Evolutionary conservation across 2,113 vertebrate species (phyloP).

Genomic region (Irena cyanogastra): DNA sequence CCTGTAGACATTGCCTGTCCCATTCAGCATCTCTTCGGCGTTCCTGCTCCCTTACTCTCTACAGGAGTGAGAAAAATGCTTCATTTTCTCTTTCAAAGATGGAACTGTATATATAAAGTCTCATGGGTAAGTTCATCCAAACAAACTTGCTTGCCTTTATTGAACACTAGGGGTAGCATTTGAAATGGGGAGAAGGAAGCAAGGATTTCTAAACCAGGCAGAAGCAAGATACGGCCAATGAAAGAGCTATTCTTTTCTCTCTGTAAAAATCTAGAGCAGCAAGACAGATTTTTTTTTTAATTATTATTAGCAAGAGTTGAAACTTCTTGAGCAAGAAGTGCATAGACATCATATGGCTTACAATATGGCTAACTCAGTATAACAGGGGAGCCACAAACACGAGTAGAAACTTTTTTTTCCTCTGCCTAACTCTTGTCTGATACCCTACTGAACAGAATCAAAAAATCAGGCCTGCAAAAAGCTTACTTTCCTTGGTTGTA

Average conservation of each 20-base stretch:
- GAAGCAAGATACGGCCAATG: not conserved
- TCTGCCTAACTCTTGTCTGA: not conserved
- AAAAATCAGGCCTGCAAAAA: not conserved
- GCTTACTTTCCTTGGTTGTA: not conserved
- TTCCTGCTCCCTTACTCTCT: conserved; percentile 74
- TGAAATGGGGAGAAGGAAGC: not conserved
- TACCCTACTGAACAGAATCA: not conserved
- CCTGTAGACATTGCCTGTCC: conserved; percentile 50
- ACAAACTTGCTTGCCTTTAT: not conserved
- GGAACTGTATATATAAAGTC: not conserved
- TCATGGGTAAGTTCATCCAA: not conserved
- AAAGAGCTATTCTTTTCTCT: not conserved
- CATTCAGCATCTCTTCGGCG: conserved; percentile 58
- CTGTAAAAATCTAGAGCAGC: not conserved
- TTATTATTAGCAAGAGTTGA: not conserved
- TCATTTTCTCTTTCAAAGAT: not conserved
- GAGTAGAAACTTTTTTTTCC: not conserved
- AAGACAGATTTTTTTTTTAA: not conserved
- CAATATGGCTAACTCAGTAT: fast-evolving
- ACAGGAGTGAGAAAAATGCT: not conserved
- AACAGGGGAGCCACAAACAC: not conserved
- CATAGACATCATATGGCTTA: not conserved
- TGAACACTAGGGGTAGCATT: not conserved
- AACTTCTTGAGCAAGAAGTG: not conserved
- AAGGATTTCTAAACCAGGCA: not conserved